Base-by-base conservation (phyloP, 2,888 invertebrate genomes). In the Zygaena filipendulae region DNA sequence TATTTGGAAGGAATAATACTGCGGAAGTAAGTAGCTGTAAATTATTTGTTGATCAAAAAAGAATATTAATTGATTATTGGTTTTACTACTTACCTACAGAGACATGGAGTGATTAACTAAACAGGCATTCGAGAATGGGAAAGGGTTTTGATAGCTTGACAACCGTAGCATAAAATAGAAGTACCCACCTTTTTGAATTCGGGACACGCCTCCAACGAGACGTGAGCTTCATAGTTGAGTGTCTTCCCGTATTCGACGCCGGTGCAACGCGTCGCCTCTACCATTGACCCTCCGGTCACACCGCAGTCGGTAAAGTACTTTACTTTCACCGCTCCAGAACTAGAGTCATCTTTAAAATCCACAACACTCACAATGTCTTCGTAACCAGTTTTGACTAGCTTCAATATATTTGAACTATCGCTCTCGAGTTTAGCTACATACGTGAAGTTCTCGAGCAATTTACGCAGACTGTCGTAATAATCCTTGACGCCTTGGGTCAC, bases 331-430 rank as follows among this genome's bases (percentile, higher is more conserved):
- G 83, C 82, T 1, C 85, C 83, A 3, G 77, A 75, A 10, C 80
- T 77, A 32, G 87, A 83, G 35, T 90, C 84, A 20, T 80, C 79
- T 35, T 64, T 59, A 64, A 84, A 69, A 86, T 69, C 56, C 2
- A 85, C 59, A 66, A 86, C 39, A 83, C 87, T 68, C 66, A 88
- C 86, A 39, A 91, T 87, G 44, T 87, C 85, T 70, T 88, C 84
- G 52, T 93, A 94, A 42, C 93, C 92, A 38, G 85, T 85, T 46
- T 87, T 85, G 23, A 97, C 88, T 27, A 96, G 80, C 36, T 91
- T 85, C 28, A 96, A 82, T 32, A 97, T 90, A 59, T 96, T 96
- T 0, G 88, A 87, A 16, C 95, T 94, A 70, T 95, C 90, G 20
- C 85, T 84, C 40, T 88, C 87, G 13, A 96, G 62, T 35, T 85